These are phyloP conservation scores for Ctenopoma kingsleyae DNA, from an alignment of 2,797 vertebrate genomes.

Conservation along the genomic window DNA sequence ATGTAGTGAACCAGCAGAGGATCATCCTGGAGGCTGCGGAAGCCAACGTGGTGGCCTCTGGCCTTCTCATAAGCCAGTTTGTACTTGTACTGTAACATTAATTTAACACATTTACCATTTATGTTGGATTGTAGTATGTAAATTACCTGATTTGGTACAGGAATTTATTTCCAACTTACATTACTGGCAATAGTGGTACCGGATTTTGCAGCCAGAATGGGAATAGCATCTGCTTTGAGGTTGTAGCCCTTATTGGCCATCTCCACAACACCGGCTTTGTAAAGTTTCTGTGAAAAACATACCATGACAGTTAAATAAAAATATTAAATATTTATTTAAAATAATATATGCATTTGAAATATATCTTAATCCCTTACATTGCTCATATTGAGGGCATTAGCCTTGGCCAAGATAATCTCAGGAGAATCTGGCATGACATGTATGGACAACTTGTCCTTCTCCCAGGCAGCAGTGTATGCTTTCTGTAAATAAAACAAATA, in stretches of 20 bases:
- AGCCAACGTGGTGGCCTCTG: slow-evolving; percentile 93
- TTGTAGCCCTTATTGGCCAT: slow-evolving; percentile 93
- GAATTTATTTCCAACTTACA: slow-evolving; percentile 75
- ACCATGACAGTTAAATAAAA: neutral
- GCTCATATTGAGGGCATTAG: slow-evolving; percentile 83
- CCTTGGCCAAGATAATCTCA: slow-evolving; percentile 89
- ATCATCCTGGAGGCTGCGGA: slow-evolving; percentile 95
- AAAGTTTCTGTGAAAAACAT: slow-evolving; percentile 88
- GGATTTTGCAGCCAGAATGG: slow-evolving; percentile 90
- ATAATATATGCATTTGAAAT: neutral
- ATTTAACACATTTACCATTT: neutral
- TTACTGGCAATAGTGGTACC: slow-evolving; percentile 90
- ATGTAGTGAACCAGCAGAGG: slow-evolving; percentile 96
- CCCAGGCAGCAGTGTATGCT: slow-evolving; percentile 93
- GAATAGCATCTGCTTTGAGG: slow-evolving; percentile 89
- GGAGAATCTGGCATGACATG: slow-evolving; percentile 96
- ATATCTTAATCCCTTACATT: slow-evolving; percentile 63
- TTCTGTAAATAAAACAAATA: slow-evolving; percentile 77
- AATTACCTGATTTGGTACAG: fast-evolving
- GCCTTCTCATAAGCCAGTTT: slow-evolving; percentile 89
- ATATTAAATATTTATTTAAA: too few relatives aligned
- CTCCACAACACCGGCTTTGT: slow-evolving; percentile 89
- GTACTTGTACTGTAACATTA: slow-evolving; percentile 74
- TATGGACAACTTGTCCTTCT: slow-evolving; percentile 91
- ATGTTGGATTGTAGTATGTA: neutral